A percentile compares a stretch with the other conserved stretches of the same genome.
These are phyloP conservation scores for Corythornis cristatus DNA, from an alignment of 2,113 vertebrate genomes.

Conservation along the genomic window DNA sequence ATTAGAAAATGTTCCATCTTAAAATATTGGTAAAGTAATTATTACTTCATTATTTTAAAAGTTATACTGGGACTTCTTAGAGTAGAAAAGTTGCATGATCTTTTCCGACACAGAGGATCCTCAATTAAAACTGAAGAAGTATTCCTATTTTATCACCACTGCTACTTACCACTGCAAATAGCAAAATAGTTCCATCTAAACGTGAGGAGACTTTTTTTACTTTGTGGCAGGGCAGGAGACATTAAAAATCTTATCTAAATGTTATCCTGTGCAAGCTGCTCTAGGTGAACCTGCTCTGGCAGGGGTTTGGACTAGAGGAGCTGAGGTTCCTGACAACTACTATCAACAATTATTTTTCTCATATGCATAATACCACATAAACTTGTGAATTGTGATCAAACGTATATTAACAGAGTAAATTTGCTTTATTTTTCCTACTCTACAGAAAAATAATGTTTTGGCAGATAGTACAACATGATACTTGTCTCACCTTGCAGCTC, in stretches of 20 bases:
- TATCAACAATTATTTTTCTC: not conserved
- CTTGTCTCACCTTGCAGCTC: not conserved
- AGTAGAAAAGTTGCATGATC: not conserved
- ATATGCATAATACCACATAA: not conserved
- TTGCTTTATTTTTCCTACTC: not conserved
- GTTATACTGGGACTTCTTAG: not conserved
- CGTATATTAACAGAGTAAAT: not conserved
- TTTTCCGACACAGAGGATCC: not conserved
- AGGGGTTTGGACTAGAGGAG: too few species aligned
- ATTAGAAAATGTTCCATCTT: not conserved
- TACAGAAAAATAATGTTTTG: not conserved
- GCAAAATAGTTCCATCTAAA: too few species aligned
- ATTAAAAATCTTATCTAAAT: too few species aligned
- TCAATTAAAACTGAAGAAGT: not conserved
- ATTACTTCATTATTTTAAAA: not conserved
- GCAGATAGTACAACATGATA: not conserved
- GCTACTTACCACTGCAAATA: not conserved
- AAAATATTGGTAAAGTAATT: not conserved
- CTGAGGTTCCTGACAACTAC: too few species aligned
- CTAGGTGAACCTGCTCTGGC: too few species aligned
- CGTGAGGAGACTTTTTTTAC: too few species aligned
- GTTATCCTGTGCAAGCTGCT: too few species aligned
- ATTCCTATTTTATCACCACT: not conserved
- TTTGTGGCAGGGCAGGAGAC: too few species aligned
- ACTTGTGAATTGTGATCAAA: not conserved